A percentile compares a stretch with the other conserved stretches of the same genome.
These are phyloP conservation scores for Eupithecia abbreviata DNA, from an alignment of 2,888 invertebrate genomes.

Conservation along the genomic window DNA sequence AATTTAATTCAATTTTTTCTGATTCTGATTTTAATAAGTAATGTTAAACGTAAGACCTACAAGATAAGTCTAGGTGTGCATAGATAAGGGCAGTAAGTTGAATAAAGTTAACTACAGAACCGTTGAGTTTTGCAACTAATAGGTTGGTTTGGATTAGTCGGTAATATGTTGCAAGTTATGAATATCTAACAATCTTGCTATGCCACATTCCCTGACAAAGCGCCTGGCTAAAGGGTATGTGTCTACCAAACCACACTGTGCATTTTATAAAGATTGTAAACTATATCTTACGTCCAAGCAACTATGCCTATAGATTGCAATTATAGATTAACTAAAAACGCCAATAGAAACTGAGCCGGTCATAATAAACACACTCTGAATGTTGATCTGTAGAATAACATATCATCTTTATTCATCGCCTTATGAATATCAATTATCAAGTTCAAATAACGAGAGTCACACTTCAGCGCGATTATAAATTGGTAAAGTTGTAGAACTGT, in stretches of 20 bases:
- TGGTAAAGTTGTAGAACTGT: constrained; percentile 1
- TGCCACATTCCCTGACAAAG: constrained; percentile 73
- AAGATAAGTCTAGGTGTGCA: not conserved
- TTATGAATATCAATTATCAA: constrained; percentile 4
- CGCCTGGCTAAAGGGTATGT: constrained; percentile 57
- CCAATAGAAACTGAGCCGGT: not conserved
- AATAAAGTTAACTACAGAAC: constrained; percentile 65
- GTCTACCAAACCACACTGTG: constrained; percentile 6
- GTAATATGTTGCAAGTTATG: constrained; percentile 72
- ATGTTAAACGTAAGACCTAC: not conserved
- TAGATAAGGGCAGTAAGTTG: constrained; percentile 26
- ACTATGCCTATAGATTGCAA: not conserved
- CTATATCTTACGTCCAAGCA: not conserved
- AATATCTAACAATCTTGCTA: constrained; percentile 75
- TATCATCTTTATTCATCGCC: constrained; percentile 1
- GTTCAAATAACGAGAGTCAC: not conserved
- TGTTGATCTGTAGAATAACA: not conserved
- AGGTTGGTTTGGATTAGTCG: constrained; percentile 57
- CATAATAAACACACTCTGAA: not conserved
- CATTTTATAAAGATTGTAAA: not conserved
- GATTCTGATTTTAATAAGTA: not conserved
- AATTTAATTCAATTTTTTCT: not conserved
- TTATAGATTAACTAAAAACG: not conserved
- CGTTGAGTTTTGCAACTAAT: constrained; percentile 63
- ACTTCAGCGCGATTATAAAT: not conserved